phyloP scores from a whole-genome alignment of 2,888 invertebrate species.

The Campoplex nolae region DNA sequence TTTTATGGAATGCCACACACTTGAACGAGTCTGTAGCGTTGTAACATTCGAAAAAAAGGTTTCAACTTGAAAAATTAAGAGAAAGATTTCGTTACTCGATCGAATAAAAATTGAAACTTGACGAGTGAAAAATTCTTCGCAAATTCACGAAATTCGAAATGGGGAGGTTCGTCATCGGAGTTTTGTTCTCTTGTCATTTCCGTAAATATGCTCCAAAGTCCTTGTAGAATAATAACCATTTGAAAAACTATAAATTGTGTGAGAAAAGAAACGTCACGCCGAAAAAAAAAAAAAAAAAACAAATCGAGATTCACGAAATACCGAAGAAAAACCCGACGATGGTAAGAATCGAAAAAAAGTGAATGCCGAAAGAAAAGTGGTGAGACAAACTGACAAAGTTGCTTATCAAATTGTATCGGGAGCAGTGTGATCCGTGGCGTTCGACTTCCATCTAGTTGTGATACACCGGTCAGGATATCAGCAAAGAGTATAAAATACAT shows the following conservation, averaged over 20 bases:
- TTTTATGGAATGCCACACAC: no score
- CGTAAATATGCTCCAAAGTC: background rate
- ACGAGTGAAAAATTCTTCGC: no score
- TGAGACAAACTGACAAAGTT: slow-evolving; percentile 54
- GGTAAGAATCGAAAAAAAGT: slow-evolving; percentile 11
- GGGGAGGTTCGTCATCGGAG: background rate
- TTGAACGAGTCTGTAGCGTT: background rate
- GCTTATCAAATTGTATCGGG: slow-evolving; percentile 22
- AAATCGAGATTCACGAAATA: background rate
- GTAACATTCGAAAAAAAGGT: background rate
- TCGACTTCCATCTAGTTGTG: slow-evolving; percentile 60
- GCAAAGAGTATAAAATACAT: slow-evolving; percentile 58
- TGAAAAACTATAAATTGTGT: background rate
- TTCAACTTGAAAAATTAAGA: background rate
- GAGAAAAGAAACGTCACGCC: background rate
- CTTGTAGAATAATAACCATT: no score
- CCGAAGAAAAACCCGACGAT: slow-evolving; percentile 21
- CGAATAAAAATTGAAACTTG: background rate
- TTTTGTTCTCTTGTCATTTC: background rate
- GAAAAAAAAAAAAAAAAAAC: background rate
- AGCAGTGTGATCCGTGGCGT: slow-evolving; percentile 44
- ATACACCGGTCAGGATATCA: slow-evolving; percentile 56
- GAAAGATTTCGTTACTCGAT: background rate
- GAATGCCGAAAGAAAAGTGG: slow-evolving; percentile 1
- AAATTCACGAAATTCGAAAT: no score